Evolutionary conservation across 1,140 invertebrate species (phyloP).

Genomic region (Cotesia vestalis): DNA sequence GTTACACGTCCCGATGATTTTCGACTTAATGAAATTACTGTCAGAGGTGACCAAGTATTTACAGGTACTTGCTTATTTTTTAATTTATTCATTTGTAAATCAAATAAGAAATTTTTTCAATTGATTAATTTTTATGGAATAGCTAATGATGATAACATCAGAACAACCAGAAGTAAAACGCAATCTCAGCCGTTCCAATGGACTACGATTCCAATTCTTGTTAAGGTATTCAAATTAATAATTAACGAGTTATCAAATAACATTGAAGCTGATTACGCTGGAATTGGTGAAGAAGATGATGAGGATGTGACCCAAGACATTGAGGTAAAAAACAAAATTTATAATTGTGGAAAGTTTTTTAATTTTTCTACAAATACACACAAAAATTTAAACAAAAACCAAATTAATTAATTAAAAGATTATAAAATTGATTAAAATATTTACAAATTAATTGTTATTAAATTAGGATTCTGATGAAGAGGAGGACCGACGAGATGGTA

Average conservation of each 20-base stretch:
- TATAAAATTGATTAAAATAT: no score
- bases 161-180: conserved; percentile 63
- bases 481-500: conserved; percentile 57
- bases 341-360: conserved; percentile 10
- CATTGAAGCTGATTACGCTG: conserved; percentile 57
- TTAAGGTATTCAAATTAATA: conserved; percentile 70
- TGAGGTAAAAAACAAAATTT: conserved; percentile 43
- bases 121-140: conserved; percentile 29
- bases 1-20: conserved; percentile 66
- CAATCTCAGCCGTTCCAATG: conserved; percentile 59
- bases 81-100: conserved; percentile 17
- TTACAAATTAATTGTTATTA: conserved; percentile 17
- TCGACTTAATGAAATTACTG: conserved; percentile 66
- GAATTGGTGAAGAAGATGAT: conserved; percentile 15
- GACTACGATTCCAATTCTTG: conserved; percentile 66
- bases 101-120: background rate
- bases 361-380: conserved; percentile 13
- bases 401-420: background rate
- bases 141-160: conserved; percentile 55
- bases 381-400: conserved; percentile 5
- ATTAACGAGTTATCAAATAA: conserved; percentile 67
- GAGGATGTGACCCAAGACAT: conserved; percentile 34
- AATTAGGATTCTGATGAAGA: conserved; percentile 58
- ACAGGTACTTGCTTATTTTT: conserved; percentile 46
- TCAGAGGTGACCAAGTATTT: conserved; percentile 63